phyloP scores from a whole-genome alignment of 35 echinoderm and acorn worm species.

The Diadema setosum region DNA sequence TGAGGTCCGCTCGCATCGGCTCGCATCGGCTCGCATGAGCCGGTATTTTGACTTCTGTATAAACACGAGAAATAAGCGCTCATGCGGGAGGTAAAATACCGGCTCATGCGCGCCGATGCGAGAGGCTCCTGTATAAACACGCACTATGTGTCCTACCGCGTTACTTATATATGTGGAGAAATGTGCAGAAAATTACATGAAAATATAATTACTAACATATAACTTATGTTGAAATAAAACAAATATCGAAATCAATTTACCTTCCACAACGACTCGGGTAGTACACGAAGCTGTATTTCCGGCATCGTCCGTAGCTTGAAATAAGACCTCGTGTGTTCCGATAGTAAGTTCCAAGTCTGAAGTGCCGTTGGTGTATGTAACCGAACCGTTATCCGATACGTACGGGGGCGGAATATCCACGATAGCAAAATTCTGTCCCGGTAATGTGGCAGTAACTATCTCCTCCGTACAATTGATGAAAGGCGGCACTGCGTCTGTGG shows the following conservation, averaged over 20 bases:
- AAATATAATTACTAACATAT: too few relatives aligned
- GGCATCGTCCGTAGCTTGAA: neutral
- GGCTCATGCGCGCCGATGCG: too few relatives aligned
- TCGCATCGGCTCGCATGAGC: too few relatives aligned
- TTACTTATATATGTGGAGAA: too few relatives aligned
- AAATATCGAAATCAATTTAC: neutral
- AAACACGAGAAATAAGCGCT: too few relatives aligned
- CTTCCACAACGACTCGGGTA: neutral
- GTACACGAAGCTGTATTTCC: neutral
- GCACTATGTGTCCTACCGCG: too few relatives aligned
- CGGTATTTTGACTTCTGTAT: too few relatives aligned
- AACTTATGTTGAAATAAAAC: too few relatives aligned
- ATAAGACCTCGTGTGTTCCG: neutral
- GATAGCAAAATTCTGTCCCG: neutral
- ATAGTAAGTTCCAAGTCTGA: neutral
- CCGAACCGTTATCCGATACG: neutral
- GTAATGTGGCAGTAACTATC: neutral
- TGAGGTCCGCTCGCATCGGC: too few relatives aligned
- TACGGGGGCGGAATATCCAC: neutral
- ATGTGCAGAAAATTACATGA: too few relatives aligned
- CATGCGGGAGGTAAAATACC: too few relatives aligned
- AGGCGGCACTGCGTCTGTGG: slow-evolving; percentile 5
- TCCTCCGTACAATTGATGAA: neutral
- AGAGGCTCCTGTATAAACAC: too few relatives aligned
- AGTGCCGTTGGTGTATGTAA: neutral